These are phyloP conservation scores for Osedax frankpressi DNA, from an alignment of 2,888 invertebrate genomes.

Conservation along the genomic window DNA sequence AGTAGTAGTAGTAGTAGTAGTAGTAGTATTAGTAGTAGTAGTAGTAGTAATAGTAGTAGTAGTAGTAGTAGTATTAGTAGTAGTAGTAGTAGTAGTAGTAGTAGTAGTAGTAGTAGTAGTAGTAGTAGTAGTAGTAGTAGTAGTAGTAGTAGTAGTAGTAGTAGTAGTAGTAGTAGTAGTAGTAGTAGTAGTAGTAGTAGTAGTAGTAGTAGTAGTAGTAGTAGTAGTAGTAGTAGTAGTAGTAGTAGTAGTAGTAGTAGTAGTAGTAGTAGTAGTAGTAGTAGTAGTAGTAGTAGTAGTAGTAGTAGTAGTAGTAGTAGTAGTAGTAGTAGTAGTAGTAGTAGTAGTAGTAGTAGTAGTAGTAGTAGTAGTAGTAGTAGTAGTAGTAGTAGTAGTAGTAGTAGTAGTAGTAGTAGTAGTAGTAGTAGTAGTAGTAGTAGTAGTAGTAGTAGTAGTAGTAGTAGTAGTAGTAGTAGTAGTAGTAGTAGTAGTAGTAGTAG, in stretches of 20 bases:
- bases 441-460: not conserved
- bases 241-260: not conserved
- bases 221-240: not conserved
- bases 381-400: not conserved
- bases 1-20: not conserved
- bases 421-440: not conserved
- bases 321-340: not conserved
- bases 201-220: not conserved
- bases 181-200: not conserved
- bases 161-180: not conserved
- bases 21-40: not conserved
- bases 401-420: not conserved
- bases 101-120: not conserved
- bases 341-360: not conserved
- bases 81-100: not conserved
- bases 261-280: not conserved
- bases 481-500: not conserved
- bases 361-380: not conserved
- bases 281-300: not conserved
- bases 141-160: not conserved
- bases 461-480: not conserved
- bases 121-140: not conserved
- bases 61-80: not conserved
- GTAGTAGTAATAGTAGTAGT: not conserved
- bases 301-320: not conserved